Evolutionary conservation across 2,797 vertebrate species (phyloP).

Genomic region (Anabas testudineus): DNA sequence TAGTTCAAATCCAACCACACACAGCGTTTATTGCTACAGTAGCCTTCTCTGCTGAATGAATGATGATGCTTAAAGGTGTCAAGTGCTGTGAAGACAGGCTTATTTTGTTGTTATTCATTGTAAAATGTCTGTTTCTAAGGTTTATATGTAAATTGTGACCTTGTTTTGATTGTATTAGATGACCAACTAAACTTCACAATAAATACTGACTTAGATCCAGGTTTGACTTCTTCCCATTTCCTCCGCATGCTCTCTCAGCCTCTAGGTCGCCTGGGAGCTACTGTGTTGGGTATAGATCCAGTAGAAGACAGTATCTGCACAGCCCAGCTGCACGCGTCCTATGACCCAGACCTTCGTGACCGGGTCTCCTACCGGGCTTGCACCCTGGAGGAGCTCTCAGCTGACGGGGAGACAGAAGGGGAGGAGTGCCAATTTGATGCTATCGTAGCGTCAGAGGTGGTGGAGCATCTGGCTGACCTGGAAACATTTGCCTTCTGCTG

Average conservation of each 20-base stretch:
- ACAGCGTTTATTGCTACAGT: neutral
- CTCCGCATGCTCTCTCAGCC: slow-evolving; percentile 81
- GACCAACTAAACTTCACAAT: too few relatives aligned
- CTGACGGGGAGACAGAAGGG: slow-evolving; percentile 71
- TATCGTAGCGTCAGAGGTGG: slow-evolving; percentile 94
- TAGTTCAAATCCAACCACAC: slow-evolving; percentile 4
- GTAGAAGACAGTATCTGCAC: slow-evolving; percentile 91
- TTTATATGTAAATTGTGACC: neutral
- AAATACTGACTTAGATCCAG: too few relatives aligned
- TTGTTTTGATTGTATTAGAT: neutral
- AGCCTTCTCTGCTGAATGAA: neutral
- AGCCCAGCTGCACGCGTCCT: slow-evolving; percentile 90
- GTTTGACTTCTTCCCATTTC: neutral
- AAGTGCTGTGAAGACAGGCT: neutral
- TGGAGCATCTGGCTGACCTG: slow-evolving; percentile 94
- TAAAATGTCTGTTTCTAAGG: neutral
- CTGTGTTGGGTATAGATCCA: slow-evolving; percentile 93
- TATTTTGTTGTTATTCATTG: neutral
- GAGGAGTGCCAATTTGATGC: slow-evolving; percentile 88
- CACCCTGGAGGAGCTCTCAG: slow-evolving; percentile 90
- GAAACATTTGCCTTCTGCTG: slow-evolving; percentile 92
- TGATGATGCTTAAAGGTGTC: neutral
- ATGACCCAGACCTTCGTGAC: slow-evolving; percentile 87
- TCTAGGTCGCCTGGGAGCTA: slow-evolving; percentile 94
- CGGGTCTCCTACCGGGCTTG: slow-evolving; percentile 88